Base-by-base conservation (phyloP, 2,113 vertebrate species). In the Cromileptes altivelis region DNA sequence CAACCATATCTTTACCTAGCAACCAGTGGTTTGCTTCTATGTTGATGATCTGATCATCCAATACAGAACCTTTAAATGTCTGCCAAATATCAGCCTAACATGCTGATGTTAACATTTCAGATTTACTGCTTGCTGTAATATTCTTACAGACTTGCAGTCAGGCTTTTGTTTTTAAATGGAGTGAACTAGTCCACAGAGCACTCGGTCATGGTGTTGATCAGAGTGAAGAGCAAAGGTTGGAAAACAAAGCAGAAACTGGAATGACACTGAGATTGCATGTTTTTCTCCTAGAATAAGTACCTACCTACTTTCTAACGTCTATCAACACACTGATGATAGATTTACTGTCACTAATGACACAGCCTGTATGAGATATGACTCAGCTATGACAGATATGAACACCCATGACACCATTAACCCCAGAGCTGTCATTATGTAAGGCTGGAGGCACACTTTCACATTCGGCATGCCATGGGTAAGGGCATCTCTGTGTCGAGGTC, bases 301-400 rank as follows among this genome's bases (percentile, higher is more conserved):
- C 56, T 52, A 25, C 21, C 6, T 15, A 57, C 18, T 33, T 25
- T 5, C 53, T 21, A 56, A 18, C 49, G 33, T 72, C 27, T 53
- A 27, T 64, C 19, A 50, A 23, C 62, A 49, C 57, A 42, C 37
- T 58, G 49, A n/a, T 58, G 42, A 75, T 60, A 23, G 40, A 49
- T 69, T n/a, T 21, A 1, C 23, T n/a, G 23, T 52, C 53, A 49
- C 40, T 72, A 33, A 56, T 92, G 85, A 86, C 71, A 77, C 40
- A 18, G 47, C 64, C 58, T 70, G 33, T 23, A 30, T 53, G 40
- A 71, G 62, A 53, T 76, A 73, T 82, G 71, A 73, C 47, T 53
- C 30, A 71, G 62, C 50, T 76, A 73, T 82, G 71, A 73, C 40
- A 72, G 85, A 89, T 82, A 62, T 49, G 19, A 85, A 47, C 50